A percentile compares a stretch with the other conserved stretches of the same genome.
Evolutionary conservation across 2,888 invertebrate species (phyloP).

Genomic region (Phalangium opilio): DNA sequence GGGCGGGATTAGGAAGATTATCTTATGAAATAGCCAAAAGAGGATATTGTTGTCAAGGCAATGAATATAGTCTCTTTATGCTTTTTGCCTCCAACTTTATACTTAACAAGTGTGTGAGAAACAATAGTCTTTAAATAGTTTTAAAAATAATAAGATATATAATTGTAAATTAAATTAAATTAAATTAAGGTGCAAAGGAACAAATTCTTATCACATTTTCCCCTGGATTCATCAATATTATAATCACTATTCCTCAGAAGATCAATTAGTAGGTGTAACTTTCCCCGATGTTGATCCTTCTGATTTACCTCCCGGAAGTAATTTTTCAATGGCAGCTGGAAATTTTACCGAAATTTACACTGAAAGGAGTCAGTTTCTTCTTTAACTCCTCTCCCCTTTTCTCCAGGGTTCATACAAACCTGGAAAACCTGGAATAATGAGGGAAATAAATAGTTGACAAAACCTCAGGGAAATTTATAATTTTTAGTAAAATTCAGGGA

Average conservation of each 20-base stretch:
- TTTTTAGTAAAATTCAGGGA: no score
- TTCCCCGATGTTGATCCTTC: slow-evolving; percentile 82
- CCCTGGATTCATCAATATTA: slow-evolving; percentile 93
- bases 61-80: slow-evolving; percentile 97
- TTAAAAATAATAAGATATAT: no score
- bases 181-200: slow-evolving; percentile 44
- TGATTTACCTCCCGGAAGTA: slow-evolving; percentile 43
- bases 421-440: no score
- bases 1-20: slow-evolving; percentile 86
- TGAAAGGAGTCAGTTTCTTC: slow-evolving; percentile 20
- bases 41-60: slow-evolving; percentile 88
- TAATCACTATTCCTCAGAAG: slow-evolving; percentile 64
- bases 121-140: not conserved
- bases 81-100: slow-evolving; percentile 90
- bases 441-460: no score
- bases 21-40: slow-evolving; percentile 81
- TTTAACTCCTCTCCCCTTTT: no score
- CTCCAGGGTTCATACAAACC: no score
- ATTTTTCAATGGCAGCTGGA: slow-evolving; percentile 91
- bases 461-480: no score
- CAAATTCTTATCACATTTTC: slow-evolving; percentile 61
- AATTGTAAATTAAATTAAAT: no score
- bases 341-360: slow-evolving; percentile 75
- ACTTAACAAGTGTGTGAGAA: slow-evolving; percentile 53
- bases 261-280: slow-evolving; percentile 57